phyloP scores from a whole-genome alignment of 2,888 invertebrate species.

The Scaptomyza caliginosa region DNA sequence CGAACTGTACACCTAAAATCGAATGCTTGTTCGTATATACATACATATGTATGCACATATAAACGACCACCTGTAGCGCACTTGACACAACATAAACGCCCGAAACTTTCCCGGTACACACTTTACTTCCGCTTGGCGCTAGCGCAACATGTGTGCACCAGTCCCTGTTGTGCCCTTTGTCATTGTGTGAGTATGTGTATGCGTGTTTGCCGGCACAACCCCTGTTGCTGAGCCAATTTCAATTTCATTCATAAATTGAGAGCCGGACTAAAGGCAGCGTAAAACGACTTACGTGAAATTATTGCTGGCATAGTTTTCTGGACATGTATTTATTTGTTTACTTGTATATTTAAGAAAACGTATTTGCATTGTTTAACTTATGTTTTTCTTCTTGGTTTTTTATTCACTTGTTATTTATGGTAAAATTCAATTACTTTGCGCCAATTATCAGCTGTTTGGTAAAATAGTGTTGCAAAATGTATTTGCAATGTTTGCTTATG shows the following conservation, averaged over 20 bases:
- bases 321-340: not conserved
- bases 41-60: not conserved
- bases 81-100: constrained; percentile 24
- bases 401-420: not conserved
- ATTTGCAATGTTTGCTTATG: not conserved
- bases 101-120: constrained; percentile 48
- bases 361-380: not conserved
- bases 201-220: constrained; percentile 39
- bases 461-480: constrained; percentile 34
- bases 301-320: not conserved
- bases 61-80: constrained; percentile 46
- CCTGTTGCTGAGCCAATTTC: constrained; percentile 35
- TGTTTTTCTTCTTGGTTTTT: not conserved
- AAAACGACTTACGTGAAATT: not conserved
- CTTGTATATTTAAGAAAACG: not conserved
- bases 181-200: constrained; percentile 10
- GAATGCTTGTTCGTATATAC: not conserved
- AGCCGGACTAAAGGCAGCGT: not conserved
- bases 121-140: constrained; percentile 62
- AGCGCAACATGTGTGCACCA: constrained; percentile 69
- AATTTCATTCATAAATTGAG: constrained; percentile 48
- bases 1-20: not conserved
- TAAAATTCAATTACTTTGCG: constrained; percentile 25
- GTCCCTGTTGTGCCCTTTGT: constrained; percentile 12
- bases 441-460: constrained; percentile 18